A percentile compares a stretch with the other conserved stretches of the same genome.
Conservation (phyloP, 2,888 invertebrate genomes). For the Hypena proboscidalis region DNA sequence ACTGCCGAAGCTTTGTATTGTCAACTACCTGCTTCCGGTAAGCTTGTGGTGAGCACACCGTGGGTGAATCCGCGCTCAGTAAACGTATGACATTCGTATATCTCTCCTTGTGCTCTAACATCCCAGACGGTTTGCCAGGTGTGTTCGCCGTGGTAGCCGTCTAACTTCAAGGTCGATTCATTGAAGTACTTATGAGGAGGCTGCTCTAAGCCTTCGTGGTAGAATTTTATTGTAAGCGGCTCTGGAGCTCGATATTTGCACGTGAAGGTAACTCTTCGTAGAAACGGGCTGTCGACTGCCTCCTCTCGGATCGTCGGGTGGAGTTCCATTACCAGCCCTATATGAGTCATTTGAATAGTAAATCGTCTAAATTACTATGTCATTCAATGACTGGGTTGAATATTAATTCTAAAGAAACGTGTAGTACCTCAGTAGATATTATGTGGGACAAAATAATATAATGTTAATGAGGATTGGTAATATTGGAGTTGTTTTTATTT, state of each 20-base stretch:
- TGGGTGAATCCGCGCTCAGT: slow-evolving; percentile 65
- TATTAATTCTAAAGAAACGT: no score
- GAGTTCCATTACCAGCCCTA: slow-evolving; percentile 79
- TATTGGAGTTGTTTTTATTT: no score
- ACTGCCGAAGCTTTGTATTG: slow-evolving; percentile 31
- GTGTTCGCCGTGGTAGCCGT: slow-evolving; percentile 71
- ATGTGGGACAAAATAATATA: no score
- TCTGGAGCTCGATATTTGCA: slow-evolving; percentile 77
- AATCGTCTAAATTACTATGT: no score
- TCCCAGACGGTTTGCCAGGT: slow-evolving; percentile 65
- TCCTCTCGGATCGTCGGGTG: slow-evolving; percentile 65
- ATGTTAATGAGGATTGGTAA: no score
- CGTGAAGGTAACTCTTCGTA: slow-evolving; percentile 60
- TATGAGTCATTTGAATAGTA: no score
- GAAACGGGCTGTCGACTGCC: slow-evolving; percentile 38
- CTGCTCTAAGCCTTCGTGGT: slow-evolving; percentile 58
- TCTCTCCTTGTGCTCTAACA: slow-evolving; percentile 53
- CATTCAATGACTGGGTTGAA: no score
- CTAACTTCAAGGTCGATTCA: slow-evolving; percentile 57
- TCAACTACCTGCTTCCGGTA: slow-evolving; percentile 54
- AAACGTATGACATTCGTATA: slow-evolving; percentile 71
- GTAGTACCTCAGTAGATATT: no score
- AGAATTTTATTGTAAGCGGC: slow-evolving; percentile 71
- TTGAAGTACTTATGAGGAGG: slow-evolving; percentile 54
- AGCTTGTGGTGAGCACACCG: slow-evolving; percentile 68